Base-by-base conservation (phyloP, 1,140 invertebrate genomes). In the Agrypnia vestita region DNA sequence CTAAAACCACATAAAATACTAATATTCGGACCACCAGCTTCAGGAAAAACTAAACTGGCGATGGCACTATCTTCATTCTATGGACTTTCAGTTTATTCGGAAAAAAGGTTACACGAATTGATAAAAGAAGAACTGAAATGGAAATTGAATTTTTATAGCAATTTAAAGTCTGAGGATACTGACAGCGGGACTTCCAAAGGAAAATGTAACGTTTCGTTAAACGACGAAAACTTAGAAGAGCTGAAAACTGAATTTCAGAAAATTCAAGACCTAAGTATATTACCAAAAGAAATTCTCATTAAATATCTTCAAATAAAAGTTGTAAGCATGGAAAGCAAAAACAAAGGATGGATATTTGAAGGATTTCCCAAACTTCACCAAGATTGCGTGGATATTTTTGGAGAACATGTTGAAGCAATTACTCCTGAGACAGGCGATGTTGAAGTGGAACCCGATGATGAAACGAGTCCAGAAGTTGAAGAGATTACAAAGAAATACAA, bases 311-410 rank as follows among this genome's bases (percentile, higher is more conserved):
- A 73, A 55, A 9, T 35, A 12, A 73, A 73, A 51, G 35, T 55
- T 25, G 47, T 17, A 9, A 53, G 69, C 13, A 4, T 3, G 15
- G 49, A 73, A 55, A 73, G 69, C n/a, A 73, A 73, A 44, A 53
- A 73, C n/a, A 55, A 53, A 55, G 69, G 69, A 73, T 73, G 49
- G 47, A 73, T 73, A 73, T 35, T 73, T 10, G 69, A 73, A 53
- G 69, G 69, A 25, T 53, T 35, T 8, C 69, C 69, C n/a, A 53
- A 51, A 35, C 47, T 35, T n/a, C 13, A 53, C 25, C 15, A 73
- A 73, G 47, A 73, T n/a, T 73, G 69, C 15, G 15, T 13, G 21
- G 49, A 44, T 17, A 73, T 73, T 53, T 73, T 73, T 73, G 69
- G 69, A 53, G 51, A 55, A n/a, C 19, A 35, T n/a, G n/a, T 6